Evolutionary conservation across 2,113 vertebrate species (phyloP).

Genomic region (Siniperca knerii): DNA sequence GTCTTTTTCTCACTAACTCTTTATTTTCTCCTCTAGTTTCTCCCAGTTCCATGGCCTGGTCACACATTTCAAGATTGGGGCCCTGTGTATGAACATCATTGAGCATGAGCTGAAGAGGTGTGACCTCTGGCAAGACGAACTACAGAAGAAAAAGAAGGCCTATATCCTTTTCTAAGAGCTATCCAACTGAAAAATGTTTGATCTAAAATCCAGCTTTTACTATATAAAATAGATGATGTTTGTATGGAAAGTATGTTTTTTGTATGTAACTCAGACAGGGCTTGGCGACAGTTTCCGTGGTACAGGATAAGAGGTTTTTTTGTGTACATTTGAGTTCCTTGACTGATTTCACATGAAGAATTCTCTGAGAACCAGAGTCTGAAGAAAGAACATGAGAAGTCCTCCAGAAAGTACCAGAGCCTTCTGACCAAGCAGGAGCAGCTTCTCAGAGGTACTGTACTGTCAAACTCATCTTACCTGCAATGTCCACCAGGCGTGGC

Average conservation of each 20-base stretch:
- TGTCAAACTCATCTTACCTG: neutral
- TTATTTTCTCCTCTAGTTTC: conserved; percentile 84
- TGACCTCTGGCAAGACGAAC: conserved; percentile 95
- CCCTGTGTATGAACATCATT: conserved; percentile 94
- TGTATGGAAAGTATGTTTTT: neutral
- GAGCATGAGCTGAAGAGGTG: conserved; percentile 95
- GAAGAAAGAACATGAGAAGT: conserved; percentile 95
- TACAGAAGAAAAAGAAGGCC: conserved; percentile 93
- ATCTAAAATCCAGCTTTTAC: neutral
- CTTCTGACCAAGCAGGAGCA: conserved; percentile 94
- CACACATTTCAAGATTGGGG: conserved; percentile 95
- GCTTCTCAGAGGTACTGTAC: conserved; percentile 89
- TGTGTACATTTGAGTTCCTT: conserved; percentile 76
- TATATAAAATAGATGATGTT: too few species aligned
- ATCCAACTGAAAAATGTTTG: too few species aligned
- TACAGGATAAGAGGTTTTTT: neutral
- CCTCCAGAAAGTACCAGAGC: conserved; percentile 92
- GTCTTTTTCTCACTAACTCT: conserved; percentile 14
- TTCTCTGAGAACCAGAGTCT: conserved; percentile 90
- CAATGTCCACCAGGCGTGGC: neutral
- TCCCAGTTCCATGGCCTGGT: conserved; percentile 94
- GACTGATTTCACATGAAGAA: conserved; percentile 90
- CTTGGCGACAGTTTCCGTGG: neutral
- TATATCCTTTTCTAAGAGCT: conserved; percentile 89
- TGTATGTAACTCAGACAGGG: neutral